Evolutionary conservation across 1,140 invertebrate species (phyloP).

Genomic region (Camponotus pennsylvanicus): DNA sequence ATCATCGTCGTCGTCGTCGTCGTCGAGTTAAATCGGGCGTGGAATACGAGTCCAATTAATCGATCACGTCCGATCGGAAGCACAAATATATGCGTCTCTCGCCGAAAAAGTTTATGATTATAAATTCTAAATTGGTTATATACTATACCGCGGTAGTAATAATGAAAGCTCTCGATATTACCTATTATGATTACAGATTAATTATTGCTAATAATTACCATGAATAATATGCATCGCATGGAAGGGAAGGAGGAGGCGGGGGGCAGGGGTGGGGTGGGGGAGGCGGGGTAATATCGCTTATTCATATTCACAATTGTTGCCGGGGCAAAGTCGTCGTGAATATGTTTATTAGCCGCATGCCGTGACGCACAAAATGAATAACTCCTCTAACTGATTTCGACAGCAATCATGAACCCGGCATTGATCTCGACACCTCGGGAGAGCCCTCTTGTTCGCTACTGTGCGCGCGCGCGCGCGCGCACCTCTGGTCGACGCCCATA

Average conservation of each 20-base stretch:
- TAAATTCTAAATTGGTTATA: conserved; percentile 65
- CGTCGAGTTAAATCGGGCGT: neutral
- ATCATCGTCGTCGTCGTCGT: neutral
- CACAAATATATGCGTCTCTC: conserved; percentile 12
- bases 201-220: conserved; percentile 72
- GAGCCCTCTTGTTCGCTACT: conserved; percentile 1
- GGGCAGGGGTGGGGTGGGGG: too few species aligned
- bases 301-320: conserved; percentile 43
- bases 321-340: conserved; percentile 42
- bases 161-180: conserved; percentile 60
- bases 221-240: conserved; percentile 61
- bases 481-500: conserved; percentile 51
- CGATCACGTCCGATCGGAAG: neutral
- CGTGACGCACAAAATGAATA: conserved; percentile 45
- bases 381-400: conserved; percentile 60
- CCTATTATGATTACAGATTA: conserved; percentile 69
- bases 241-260: neutral
- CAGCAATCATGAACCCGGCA: conserved; percentile 45
- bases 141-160: conserved; percentile 22
- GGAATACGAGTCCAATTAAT: conserved; percentile 33
- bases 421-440: conserved; percentile 47
- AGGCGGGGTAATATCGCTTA: conserved; percentile 16
- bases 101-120: conserved; percentile 53
- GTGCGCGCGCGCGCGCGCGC: conserved; percentile 5
- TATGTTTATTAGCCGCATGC: conserved; percentile 62